Evolutionary conservation across 30 jellyfish, hydroid and myxozoan species (phyloP).

Genomic region (Sanderia malayensis): DNA sequence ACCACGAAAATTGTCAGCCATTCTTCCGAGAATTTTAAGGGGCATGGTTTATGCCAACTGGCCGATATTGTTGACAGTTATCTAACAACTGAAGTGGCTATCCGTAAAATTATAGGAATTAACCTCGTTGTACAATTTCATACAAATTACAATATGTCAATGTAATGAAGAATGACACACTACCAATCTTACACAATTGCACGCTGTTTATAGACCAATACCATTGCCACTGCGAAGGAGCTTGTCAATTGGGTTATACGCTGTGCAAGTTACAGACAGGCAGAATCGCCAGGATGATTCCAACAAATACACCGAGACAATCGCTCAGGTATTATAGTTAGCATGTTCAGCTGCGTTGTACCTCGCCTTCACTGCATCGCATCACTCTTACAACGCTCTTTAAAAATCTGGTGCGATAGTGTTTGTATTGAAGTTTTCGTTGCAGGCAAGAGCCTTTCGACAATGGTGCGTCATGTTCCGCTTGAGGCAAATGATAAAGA

Average conservation of each 20-base stretch:
- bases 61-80: no score
- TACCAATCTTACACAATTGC: no score
- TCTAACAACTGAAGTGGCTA: no score
- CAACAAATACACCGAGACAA: not conserved
- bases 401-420: not conserved
- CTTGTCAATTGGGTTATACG: not conserved
- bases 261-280: not conserved
- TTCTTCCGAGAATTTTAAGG: no score
- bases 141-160: no score
- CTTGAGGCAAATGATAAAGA: not conserved
- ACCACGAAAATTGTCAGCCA: no score
- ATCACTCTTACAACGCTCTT: not conserved
- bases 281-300: not conserved
- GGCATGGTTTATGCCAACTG: no score
- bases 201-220: not conserved
- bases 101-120: no score
- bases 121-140: no score
- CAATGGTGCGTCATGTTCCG: constrained; percentile 1
- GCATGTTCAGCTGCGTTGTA: no score
- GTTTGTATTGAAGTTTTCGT: not conserved
- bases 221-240: not conserved
- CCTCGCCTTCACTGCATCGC: not conserved
- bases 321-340: no score
- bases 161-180: no score
- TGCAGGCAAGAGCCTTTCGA: not conserved